Evolutionary conservation across 2,113 vertebrate species (phyloP).

Genomic region (Mirza zaza): DNA sequence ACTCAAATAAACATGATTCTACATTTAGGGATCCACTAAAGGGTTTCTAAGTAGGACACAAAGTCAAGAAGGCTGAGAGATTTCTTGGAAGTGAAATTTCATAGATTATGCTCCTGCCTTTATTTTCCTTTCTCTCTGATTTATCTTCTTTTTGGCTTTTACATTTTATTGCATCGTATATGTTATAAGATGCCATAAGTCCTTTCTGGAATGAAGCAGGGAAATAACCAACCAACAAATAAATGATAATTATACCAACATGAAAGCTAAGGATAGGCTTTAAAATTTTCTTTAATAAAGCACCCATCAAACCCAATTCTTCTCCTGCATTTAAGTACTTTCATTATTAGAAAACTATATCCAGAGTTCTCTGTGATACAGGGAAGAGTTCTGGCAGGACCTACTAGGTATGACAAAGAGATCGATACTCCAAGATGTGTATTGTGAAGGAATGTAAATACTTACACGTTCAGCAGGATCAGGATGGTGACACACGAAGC

Average conservation of each 20-base stretch:
- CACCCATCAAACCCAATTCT: not conserved
- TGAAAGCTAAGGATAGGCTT: not conserved
- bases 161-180: not conserved
- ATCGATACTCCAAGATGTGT: not conserved
- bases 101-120: not conserved
- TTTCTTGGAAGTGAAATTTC: slow-evolving; percentile 6
- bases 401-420: not conserved
- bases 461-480: not conserved
- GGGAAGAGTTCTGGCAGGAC: not conserved
- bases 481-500: not conserved
- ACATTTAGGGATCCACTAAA: not conserved
- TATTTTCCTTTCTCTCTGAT: not conserved
- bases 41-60: not conserved
- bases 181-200: not conserved
- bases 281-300: not conserved
- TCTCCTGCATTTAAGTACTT: not conserved
- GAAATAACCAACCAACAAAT: not conserved
- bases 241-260: not conserved
- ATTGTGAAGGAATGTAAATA: not conserved
- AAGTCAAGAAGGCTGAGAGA: not conserved
- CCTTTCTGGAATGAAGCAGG: not conserved
- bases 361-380: not conserved
- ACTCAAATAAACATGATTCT: not conserved
- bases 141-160: not conserved
- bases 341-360: not conserved